Evolutionary conservation across 2,888 invertebrate species (phyloP).

Genomic region (Tenthredo notha): DNA sequence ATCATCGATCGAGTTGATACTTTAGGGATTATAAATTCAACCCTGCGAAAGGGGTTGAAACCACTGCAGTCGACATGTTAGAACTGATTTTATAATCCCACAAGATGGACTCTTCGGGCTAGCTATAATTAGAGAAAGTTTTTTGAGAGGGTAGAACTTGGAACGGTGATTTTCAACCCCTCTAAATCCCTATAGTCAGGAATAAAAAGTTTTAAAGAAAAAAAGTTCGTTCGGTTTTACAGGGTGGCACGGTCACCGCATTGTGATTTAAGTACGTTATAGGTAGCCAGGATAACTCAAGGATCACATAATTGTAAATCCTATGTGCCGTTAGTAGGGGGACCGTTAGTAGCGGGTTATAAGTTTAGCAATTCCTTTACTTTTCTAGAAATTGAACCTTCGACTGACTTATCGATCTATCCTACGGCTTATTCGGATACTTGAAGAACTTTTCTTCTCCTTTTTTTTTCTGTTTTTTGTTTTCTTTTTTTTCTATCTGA

Average conservation of each 20-base stretch:
- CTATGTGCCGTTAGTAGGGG: neutral
- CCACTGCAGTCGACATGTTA: neutral
- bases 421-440: neutral
- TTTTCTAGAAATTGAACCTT: neutral
- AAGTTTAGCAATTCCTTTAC: neutral
- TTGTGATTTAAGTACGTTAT: neutral
- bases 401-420: neutral
- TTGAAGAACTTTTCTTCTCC: neutral
- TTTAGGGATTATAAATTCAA: neutral
- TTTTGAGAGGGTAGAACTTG: neutral
- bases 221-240: neutral
- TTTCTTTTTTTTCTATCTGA: neutral
- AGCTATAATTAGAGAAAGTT: neutral
- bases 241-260: neutral
- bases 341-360: slow-evolving; percentile 3
- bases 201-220: neutral
- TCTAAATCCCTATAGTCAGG: neutral
- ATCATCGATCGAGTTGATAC: neutral
- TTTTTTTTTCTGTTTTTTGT: no score
- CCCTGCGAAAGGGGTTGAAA: neutral
- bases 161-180: neutral
- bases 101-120: neutral
- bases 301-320: neutral
- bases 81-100: neutral
- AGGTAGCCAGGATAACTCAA: neutral